Evolutionary conservation across 2,888 invertebrate species (phyloP), one percentile per base, ranked within the genome.

Genomic region (Teleiodes luculella): DNA sequence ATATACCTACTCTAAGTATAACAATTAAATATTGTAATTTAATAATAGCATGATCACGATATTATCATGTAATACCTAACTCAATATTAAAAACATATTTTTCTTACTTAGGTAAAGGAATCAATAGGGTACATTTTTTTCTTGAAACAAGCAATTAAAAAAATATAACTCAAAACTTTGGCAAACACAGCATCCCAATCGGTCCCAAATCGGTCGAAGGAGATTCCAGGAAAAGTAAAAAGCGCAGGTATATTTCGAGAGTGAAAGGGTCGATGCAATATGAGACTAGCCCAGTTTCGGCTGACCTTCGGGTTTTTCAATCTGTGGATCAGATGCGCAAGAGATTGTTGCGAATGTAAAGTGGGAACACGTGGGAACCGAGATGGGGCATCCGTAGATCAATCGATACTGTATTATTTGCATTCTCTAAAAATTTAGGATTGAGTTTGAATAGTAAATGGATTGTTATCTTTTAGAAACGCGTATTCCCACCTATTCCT

Each of bases 231-330:
- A 86, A 64, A 62, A 69, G 75, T 79, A 87, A 89, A 88, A 89
- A 89, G 85, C 83, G 86, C 89, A 89, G 89, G 89, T 89, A 88
- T 65, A 74, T 66, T 72, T 76, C 74, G 87, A 89, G 84, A 89
- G 89, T 89, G 89, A 89, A 89, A 89, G 89, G 89, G 87, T 86
- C 89, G 76, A 77, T 85, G 88, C 89, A 87, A 89, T 85, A 75
- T 76, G 88, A 88, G 85, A 75, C 78, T 74, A 72, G 80, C 79
- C 81, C 75, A 83, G 86, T 84, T 87, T 86, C 83, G 76, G 73
- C 83, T 87, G 87, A 86, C 88, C 87, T 83, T 80, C 72, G 55
- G 76, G 84, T 85, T 86, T 87, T 86, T 79, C 71, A 67, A 64
- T 65, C 58, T 60, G 59, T 62, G 68, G 73, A 83, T 85, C 85